Evolutionary conservation across 2,797 vertebrate genomes (phyloP), one percentile per base, ranked within the genome.

Genomic region (Crocodylus rhombifer): DNA sequence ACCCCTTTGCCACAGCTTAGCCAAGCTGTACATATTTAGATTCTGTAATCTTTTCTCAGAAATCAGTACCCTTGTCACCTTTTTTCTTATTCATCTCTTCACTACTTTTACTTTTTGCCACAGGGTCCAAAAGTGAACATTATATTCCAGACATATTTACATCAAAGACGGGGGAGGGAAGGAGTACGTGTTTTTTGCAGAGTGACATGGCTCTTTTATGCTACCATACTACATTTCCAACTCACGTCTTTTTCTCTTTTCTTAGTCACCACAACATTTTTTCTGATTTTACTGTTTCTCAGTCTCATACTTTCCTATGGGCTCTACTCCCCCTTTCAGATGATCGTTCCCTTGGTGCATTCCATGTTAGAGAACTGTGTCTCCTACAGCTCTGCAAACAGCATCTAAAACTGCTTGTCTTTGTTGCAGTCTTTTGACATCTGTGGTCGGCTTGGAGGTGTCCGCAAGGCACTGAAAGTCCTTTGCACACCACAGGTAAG

Each of bases 401-500:
- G 15, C 1, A 5, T 26, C 78, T 97, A 18, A 93, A 56, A 28
- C 60, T 33, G 7, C 36, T 2, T 91, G 21, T 86, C 73, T 95
- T 94, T 80, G n/a, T 98, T 98, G 73, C 97, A 99, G 99, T 99
- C 99, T 4, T 99, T 99, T 78, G 99, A 99, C 97, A 98, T 99
- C 95, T 99, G 99, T 90, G 98, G 99, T 82, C 98, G 99, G 1
- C 87, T 99, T 82, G 99, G 99, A 3, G 99, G 98, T 16, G 98
- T 99, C 78, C 98, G 98, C 77, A 99, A 99, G 96, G 99, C 99
- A 0, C 82, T 99, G 91, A 98, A 98, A 80, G 97, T 99, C 75
- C 98, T 99, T n/a, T 99, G 99, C 95, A 98, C 98, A 86, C 97
- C 99, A n/a, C 99, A 99, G 99, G 99, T 99, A 90, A 97, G 98